Evolutionary conservation across 2,113 vertebrate genomes (phyloP), one percentile per base, ranked within the genome.

Genomic region (Enhydra lutris): DNA sequence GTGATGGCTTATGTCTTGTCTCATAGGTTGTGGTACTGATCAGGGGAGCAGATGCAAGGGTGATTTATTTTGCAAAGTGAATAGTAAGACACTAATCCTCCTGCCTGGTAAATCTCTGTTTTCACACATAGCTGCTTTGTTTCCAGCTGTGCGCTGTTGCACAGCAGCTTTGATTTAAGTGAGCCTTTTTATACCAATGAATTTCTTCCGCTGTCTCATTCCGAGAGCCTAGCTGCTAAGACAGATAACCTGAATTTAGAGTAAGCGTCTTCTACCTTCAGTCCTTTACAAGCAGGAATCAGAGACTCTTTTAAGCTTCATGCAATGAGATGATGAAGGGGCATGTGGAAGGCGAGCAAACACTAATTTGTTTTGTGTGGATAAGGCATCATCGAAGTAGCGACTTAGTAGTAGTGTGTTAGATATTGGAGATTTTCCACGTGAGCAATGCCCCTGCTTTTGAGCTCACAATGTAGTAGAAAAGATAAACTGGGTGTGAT

Each of bases 121-220:
- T 89, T 55, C 59, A 94, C 65, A 63, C 0, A 0, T 4, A 67
- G 65, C 17, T n/a, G 85, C 50, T 20, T 92, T 87, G 59, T 80
- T 92, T 65, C 76, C 47, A 91, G 65, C 59, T 15, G 39, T 63
- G 57, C 42, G 21, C 34, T 42, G 7, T n/a, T 73, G 67, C 15
- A 6, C 36, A 50, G 50, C 42, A 82, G 36, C n/a, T 83, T 69
- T 67, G 79, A 97, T 55, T 79, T 29, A 24, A 85, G 6, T 15
- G 92, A 74, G 76, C 79, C 78, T 94, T 93, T 82, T 91, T 61
- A 61, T 45, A 59, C 57, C 91, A 78, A 55, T 71, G 85, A 81
- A 79, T 96, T 55, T 57, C 73, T 61, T 89, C 36, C 21, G 4
- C 45, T 12, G 18, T 78, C 73, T 92, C 67, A 29, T 65, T 91